Base-by-base conservation (phyloP, 1,140 invertebrate species). In the Hetaerina americana region DNA sequence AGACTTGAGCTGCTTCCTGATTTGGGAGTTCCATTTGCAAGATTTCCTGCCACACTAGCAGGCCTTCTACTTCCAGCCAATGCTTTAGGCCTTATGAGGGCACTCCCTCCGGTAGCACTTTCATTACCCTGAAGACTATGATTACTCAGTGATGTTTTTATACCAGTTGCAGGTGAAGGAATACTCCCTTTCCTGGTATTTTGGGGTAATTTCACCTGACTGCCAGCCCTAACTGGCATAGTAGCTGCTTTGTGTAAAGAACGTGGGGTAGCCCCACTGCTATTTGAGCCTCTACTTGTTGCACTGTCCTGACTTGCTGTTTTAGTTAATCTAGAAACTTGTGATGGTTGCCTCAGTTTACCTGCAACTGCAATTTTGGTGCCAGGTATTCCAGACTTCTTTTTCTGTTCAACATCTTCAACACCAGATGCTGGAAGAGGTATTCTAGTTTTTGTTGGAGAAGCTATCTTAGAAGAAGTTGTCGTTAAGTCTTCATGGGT, bases 1-100 rank as follows among this genome's bases (percentile, higher is more conserved):
- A 90, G 81, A 78, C 87, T 85, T 27, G 87, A 83, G 76, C 88
- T 87, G 73, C 85, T 83, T 76, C 82, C 82, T 78, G 79, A 85
- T 77, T 79, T 81, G 73, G 80, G 85, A 5, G 80, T 77, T n/a
- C 29, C 70, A 76, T 78, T n/a, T 68, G 26, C 10, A 73, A 66
- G 74, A 78, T 70, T 75, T 75, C 66, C 77, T 71, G 27, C 18
- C 75, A 69, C 71, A 74, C 73, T 66, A 72, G 75, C 67, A 73
- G 71, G 66, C 75, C 70, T 15, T 49, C 73, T 71, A 75, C 49
- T 73, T 74, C 68, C 68, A 74, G 68, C 72, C 75, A 72, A 66
- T 75, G 72, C 26, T 71, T 71, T 22, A 78, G 70, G 5, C 73
- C 74, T 69, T 75, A 75, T 68, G 76, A 70, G 22, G 74, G 71